A percentile compares a stretch with the other conserved stretches of the same genome.
These are phyloP conservation scores for Dicentrarchus labrax DNA, from an alignment of 2,113 vertebrate species.

Conservation along the genomic window DNA sequence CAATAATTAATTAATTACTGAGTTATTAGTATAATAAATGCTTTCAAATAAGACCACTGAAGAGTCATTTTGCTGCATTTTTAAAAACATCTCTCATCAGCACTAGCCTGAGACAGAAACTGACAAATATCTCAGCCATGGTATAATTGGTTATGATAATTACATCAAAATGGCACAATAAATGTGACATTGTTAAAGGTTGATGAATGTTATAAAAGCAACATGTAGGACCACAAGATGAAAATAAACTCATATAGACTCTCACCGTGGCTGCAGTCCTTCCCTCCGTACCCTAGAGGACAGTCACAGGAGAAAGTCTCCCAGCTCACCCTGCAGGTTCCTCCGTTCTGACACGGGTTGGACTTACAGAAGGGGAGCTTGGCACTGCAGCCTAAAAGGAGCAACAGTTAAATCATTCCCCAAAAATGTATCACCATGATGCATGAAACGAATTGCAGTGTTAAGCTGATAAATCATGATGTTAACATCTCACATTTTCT, in stretches of 20 bases:
- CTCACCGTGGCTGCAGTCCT: slow-evolving; percentile 95
- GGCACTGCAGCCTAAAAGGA: slow-evolving; percentile 91
- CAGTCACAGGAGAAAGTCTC: slow-evolving; percentile 96
- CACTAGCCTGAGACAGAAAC: background rate
- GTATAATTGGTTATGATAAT: background rate
- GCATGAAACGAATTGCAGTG: background rate
- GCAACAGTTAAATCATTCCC: slow-evolving; percentile 2
- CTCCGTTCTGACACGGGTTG: slow-evolving; percentile 94
- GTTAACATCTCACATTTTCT: background rate
- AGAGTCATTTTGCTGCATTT: background rate
- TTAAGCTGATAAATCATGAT: background rate
- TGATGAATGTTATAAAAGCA: background rate
- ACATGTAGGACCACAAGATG: background rate
- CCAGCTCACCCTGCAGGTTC: slow-evolving; percentile 94
- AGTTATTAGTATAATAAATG: background rate
- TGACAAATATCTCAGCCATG: background rate
- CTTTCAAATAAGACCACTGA: slow-evolving; percentile 3
- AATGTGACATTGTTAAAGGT: background rate
- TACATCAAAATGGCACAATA: background rate
- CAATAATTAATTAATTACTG: slow-evolving; percentile 20
- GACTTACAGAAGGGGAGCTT: slow-evolving; percentile 94
- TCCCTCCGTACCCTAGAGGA: slow-evolving; percentile 95
- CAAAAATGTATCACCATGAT: background rate
- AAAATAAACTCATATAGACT: background rate
- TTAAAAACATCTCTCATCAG: background rate